A percentile compares a stretch with the other conserved stretches of the same genome.
These are phyloP conservation scores for Caenorhabditis afra DNA, from an alignment of 2,888 invertebrate genomes.

Conservation along the genomic window DNA sequence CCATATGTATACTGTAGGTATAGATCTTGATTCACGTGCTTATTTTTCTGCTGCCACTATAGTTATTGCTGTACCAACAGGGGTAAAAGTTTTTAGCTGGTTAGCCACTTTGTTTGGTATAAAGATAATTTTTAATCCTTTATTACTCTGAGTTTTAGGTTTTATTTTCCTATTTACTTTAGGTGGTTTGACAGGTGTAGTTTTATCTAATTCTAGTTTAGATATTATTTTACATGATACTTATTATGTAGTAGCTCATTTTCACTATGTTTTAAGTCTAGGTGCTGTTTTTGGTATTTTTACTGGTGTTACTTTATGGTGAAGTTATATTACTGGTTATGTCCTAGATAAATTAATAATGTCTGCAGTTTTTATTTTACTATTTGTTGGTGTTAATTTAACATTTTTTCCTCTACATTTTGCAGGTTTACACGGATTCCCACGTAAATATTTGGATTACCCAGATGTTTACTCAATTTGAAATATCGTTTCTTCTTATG, in stretches of 20 bases:
- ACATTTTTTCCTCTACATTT: slow-evolving; percentile 90
- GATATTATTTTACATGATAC: slow-evolving; percentile 89
- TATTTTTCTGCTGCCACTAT: slow-evolving; percentile 90
- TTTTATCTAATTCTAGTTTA: slow-evolving; percentile 87
- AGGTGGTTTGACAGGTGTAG: slow-evolving; percentile 84
- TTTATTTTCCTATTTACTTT: slow-evolving; percentile 89
- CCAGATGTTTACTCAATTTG: slow-evolving; percentile 85
- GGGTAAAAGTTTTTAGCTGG: slow-evolving; percentile 90
- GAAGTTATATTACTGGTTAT: slow-evolving; percentile 85
- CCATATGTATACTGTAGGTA: slow-evolving; percentile 90
- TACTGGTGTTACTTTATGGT: slow-evolving; percentile 87
- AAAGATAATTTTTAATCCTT: slow-evolving; percentile 84
- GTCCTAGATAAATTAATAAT: slow-evolving; percentile 84
- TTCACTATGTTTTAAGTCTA: slow-evolving; percentile 89
- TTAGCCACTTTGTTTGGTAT: slow-evolving; percentile 86
- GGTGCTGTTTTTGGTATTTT: slow-evolving; percentile 89
- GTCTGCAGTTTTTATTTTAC: slow-evolving; percentile 86
- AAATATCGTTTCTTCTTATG: slow-evolving; percentile 86
- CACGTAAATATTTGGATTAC: slow-evolving; percentile 88
- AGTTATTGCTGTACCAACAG: slow-evolving; percentile 91
- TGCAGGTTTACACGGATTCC: slow-evolving; percentile 86
- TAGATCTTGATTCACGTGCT: slow-evolving; percentile 89
- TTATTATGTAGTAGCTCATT: slow-evolving; percentile 90
- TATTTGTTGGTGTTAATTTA: slow-evolving; percentile 88
- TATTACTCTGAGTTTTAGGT: slow-evolving; percentile 86